Percentiles rank a stretch among this genome's conserved stretches.
Evolutionary conservation across 2,888 invertebrate genomes (phyloP).

Genomic region (Megaustenia siamemsis): DNA sequence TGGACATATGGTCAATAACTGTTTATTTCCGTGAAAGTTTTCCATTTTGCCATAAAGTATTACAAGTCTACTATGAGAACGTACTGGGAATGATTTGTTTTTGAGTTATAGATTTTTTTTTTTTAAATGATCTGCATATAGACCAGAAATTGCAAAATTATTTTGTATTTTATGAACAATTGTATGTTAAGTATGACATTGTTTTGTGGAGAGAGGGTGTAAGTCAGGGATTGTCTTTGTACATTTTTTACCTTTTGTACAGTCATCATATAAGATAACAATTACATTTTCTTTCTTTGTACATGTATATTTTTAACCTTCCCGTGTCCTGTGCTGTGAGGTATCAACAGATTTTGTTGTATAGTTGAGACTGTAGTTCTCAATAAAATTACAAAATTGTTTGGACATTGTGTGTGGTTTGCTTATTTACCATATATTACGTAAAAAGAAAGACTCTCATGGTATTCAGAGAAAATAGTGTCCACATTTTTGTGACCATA

Average conservation of each 20-base stretch:
- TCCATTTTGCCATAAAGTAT: too few relatives aligned
- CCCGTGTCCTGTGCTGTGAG: not conserved
- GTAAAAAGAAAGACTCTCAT: too few relatives aligned
- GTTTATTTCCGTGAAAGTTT: too few relatives aligned
- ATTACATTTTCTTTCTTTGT: not conserved
- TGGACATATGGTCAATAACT: too few relatives aligned
- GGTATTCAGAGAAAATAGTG: too few relatives aligned
- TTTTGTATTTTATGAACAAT: not conserved
- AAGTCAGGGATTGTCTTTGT: not conserved
- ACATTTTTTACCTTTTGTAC: not conserved
- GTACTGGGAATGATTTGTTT: too few relatives aligned
- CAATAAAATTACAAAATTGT: constrained; percentile 18
- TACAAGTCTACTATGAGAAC: too few relatives aligned
- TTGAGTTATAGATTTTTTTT: too few relatives aligned
- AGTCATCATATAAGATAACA: not conserved
- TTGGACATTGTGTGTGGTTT: not conserved
- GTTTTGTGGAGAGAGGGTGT: not conserved
- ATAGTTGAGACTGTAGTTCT: not conserved
- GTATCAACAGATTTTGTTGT: constrained; percentile 1
- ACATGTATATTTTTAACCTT: not conserved
- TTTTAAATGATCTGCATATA: too few relatives aligned
- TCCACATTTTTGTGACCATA: too few relatives aligned
- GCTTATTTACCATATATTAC: too few relatives aligned
- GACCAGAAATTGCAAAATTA: too few relatives aligned
- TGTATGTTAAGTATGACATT: not conserved